Conservation (phyloP, 2,113 vertebrate genomes). For the Microcebus jonahi region DNA sequence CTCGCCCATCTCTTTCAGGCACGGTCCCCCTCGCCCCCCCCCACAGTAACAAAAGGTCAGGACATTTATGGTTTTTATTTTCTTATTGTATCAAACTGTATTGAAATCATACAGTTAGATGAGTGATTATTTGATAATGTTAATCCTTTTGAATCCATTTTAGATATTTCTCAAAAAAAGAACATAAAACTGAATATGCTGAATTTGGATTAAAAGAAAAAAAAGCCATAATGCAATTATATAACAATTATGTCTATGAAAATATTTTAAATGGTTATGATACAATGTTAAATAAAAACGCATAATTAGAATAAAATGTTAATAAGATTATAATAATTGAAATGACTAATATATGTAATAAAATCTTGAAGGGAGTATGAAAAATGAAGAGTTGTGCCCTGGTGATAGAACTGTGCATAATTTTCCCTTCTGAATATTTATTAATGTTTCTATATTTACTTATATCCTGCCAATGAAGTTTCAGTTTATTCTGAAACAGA, state of each 20-base stretch:
- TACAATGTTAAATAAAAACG: neutral
- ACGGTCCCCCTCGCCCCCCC: too few species aligned
- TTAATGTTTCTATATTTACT: neutral
- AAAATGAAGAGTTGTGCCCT: neutral
- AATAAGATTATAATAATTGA: neutral
- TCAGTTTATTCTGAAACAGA: too few species aligned
- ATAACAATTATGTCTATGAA: neutral
- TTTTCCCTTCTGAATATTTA: neutral
- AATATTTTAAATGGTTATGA: neutral
- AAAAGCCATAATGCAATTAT: neutral
- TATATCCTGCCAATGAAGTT: neutral
- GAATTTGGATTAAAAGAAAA: neutral
- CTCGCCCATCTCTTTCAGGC: too few species aligned
- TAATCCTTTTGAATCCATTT: conserved; percentile 15
- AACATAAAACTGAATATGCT: neutral
- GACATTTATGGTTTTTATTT: neutral
- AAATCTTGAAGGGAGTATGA: neutral
- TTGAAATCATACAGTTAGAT: neutral
- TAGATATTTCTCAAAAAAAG: conserved; percentile 48
- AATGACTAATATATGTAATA: neutral
- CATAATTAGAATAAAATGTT: neutral
- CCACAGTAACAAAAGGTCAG: too few species aligned
- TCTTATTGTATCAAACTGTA: conserved; percentile 1
- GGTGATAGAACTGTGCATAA: neutral
- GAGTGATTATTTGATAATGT: neutral